A percentile compares a stretch with the other conserved stretches of the same genome.
phyloP scores from a whole-genome alignment of 1,140 invertebrate species.

The Mesaphorura yosii region DNA sequence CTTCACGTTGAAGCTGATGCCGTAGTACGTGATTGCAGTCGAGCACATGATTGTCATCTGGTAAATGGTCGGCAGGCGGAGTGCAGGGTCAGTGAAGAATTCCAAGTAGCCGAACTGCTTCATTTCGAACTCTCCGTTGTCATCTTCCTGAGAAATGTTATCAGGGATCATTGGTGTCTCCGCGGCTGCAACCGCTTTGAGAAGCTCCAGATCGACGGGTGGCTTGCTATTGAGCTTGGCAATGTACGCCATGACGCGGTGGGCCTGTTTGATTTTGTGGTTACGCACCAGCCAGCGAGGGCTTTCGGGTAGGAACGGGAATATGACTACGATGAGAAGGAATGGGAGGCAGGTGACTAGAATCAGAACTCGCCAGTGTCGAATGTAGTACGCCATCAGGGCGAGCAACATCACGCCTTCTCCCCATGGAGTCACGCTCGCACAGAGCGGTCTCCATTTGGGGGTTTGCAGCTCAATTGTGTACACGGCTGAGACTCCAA shows the following conservation, averaged over 20 bases:
- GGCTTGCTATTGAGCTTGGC: conserved; percentile 19
- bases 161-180: too few species aligned
- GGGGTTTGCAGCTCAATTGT: conserved; percentile 18
- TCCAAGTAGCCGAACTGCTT: conserved; percentile 19
- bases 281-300: conserved; percentile 24
- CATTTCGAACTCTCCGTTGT: not conserved
- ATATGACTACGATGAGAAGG: conserved; percentile 4
- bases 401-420: conserved; percentile 19
- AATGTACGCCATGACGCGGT: conserved; percentile 20
- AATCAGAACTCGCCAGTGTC: conserved; percentile 7
- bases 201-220: not conserved
- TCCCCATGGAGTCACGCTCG: conserved; percentile 11
- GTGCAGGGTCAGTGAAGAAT: conserved; percentile 15
- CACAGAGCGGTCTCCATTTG: conserved; percentile 10
- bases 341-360: conserved; percentile 12
- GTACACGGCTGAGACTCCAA: conserved; percentile 1
- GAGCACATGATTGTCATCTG: conserved; percentile 18
- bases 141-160: not conserved
- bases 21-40: conserved; percentile 20
- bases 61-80: conserved; percentile 11
- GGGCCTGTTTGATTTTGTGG: conserved; percentile 18
- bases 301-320: conserved; percentile 27
- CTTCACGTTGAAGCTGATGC: conserved; percentile 28
- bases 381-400: conserved; percentile 12
- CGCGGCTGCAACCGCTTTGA: conserved; percentile 8